Evolutionary conservation across 2,113 vertebrate species (phyloP).

Genomic region (Bufo gargarizans): DNA sequence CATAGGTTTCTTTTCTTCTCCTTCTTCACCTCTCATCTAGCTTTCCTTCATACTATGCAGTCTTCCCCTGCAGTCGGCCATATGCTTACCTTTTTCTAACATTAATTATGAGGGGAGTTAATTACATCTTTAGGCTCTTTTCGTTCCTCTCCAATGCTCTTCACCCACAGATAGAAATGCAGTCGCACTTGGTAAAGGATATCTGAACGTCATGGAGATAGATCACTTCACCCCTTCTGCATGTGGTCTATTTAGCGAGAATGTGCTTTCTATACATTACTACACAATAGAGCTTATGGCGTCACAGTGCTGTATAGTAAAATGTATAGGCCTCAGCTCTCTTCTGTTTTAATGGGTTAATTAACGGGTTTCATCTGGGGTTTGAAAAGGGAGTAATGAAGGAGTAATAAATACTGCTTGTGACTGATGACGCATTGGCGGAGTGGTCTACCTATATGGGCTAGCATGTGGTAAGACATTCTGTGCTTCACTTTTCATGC

Average conservation of each 20-base stretch:
- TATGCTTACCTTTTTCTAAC: constrained; percentile 54
- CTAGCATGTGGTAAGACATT: too few relatives aligned
- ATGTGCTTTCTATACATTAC: background rate
- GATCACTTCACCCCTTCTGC: constrained; percentile 5
- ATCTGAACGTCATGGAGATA: constrained; percentile 16
- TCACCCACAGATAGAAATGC: constrained; percentile 46
- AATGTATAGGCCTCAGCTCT: background rate
- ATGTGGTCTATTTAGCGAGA: background rate
- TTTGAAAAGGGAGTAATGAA: too few relatives aligned
- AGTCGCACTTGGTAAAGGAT: constrained; percentile 29
- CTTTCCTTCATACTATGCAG: constrained; percentile 12
- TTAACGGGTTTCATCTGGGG: too few relatives aligned
- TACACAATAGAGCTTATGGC: background rate
- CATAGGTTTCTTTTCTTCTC: background rate
- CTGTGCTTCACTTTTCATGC: too few relatives aligned
- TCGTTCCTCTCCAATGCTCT: constrained; percentile 41
- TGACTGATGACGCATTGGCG: too few relatives aligned
- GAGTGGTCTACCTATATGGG: too few relatives aligned
- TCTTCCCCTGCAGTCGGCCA: constrained; percentile 44
- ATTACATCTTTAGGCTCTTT: constrained; percentile 50
- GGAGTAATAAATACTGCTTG: too few relatives aligned
- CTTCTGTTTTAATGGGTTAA: background rate
- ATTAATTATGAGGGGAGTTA: constrained; percentile 54
- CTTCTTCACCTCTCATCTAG: constrained; percentile 51
- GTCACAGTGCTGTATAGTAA: background rate